Conservation (phyloP, 2,113 vertebrate genomes). For the Oncorhynchus gorbuscha region DNA sequence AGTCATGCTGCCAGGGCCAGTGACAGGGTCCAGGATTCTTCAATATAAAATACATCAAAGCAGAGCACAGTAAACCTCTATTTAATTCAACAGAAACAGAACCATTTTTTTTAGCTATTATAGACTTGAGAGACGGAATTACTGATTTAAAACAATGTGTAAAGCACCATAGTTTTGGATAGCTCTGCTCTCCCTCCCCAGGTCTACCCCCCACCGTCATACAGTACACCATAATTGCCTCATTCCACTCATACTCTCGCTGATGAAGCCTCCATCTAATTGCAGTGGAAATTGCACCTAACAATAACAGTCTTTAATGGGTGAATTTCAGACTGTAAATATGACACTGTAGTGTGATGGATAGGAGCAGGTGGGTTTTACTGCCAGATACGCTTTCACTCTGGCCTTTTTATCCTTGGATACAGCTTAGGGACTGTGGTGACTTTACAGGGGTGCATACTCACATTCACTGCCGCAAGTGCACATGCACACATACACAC, state of each 20-base stretch:
- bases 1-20: too few relatives aligned
- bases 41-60: background rate
- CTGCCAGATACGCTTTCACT: slow-evolving; percentile 51
- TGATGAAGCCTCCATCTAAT: slow-evolving; percentile 74
- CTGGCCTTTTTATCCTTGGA: slow-evolving; percentile 39
- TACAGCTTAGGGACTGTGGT: slow-evolving; percentile 6
- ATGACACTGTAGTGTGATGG: slow-evolving; percentile 64
- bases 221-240: slow-evolving; percentile 54
- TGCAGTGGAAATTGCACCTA: slow-evolving; percentile 64
- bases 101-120: slow-evolving; percentile 11
- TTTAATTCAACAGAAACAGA: slow-evolving; percentile 2
- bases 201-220: slow-evolving; percentile 21
- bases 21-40: background rate
- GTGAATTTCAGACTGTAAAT: slow-evolving; percentile 60
- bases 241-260: slow-evolving; percentile 61
- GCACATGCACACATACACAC: background rate
- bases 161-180: slow-evolving; percentile 20
- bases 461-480: background rate
- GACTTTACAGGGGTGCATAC: slow-evolving; percentile 11
- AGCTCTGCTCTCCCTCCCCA: slow-evolving; percentile 6
- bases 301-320: slow-evolving; percentile 72
- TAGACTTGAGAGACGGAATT: slow-evolving; percentile 26
- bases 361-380: slow-evolving; percentile 58
- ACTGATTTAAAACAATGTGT: slow-evolving; percentile 41
- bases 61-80: background rate